Evolutionary conservation across 2,113 vertebrate species (phyloP).

Genomic region (Eclectus roratus): DNA sequence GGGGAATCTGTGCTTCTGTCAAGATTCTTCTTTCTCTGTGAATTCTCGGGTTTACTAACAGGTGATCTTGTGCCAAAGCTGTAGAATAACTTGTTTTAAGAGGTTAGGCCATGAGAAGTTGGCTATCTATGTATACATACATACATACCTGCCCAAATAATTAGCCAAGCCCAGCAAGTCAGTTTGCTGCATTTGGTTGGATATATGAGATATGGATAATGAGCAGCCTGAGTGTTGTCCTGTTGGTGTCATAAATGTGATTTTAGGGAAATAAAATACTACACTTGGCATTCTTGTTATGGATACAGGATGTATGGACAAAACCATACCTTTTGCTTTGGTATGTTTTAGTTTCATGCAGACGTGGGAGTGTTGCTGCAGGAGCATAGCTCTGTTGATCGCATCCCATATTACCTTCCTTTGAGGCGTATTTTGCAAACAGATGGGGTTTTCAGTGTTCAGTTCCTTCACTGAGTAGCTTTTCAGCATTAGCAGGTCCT

Average conservation of each 20-base stretch:
- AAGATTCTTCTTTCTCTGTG: background rate
- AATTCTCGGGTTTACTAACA: background rate
- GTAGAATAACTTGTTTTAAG: background rate
- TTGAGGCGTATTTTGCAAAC: background rate
- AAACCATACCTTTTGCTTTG: background rate
- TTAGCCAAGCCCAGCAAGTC: background rate
- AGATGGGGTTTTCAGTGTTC: background rate
- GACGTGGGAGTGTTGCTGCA: background rate
- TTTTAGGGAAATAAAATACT: background rate
- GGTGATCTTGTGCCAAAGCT: background rate
- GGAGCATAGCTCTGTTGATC: background rate
- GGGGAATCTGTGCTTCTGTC: background rate
- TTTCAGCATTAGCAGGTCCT: background rate
- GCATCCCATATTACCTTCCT: background rate
- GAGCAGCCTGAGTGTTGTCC: background rate
- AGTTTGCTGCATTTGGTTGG: background rate
- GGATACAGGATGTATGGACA: background rate
- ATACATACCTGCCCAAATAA: background rate
- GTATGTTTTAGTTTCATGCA: background rate
- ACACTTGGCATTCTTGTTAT: background rate
- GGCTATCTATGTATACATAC: fast-evolving
- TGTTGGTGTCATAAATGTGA: background rate
- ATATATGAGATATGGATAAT: background rate
- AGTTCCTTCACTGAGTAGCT: background rate
- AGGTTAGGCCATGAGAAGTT: background rate